Conservation (phyloP, 2,113 vertebrate genomes). For the Chionodraco myersi region DNA sequence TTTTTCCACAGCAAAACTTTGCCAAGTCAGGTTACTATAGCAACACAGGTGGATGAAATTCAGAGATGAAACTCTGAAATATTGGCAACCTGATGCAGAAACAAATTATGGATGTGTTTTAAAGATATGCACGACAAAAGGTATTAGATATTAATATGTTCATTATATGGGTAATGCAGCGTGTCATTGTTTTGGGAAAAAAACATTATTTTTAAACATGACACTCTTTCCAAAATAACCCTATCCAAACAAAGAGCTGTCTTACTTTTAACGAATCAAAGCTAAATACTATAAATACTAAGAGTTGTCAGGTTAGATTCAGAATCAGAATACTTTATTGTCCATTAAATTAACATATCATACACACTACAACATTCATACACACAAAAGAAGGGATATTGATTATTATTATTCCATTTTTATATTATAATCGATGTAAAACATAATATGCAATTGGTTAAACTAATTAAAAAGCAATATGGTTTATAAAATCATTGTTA, state of each 20-base stretch:
- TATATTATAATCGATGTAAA: not conserved
- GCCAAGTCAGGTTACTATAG: constrained; percentile 48
- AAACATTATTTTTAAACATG: not conserved
- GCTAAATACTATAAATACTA: too few relatives aligned
- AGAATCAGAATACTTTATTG: too few relatives aligned
- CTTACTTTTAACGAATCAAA: not conserved
- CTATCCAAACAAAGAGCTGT: not conserved
- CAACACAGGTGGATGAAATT: constrained; percentile 47
- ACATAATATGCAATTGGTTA: not conserved
- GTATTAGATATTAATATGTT: not conserved
- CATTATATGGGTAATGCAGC: not conserved
- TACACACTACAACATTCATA: too few relatives aligned
- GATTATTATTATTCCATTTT: too few relatives aligned
- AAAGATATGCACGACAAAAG: not conserved
- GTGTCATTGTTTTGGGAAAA: not conserved
- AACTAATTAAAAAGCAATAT: not conserved
- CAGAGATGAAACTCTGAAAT: constrained; percentile 1
- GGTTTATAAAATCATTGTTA: not conserved
- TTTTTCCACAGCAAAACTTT: constrained; percentile 37
- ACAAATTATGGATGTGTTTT: not conserved
- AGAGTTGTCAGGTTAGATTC: too few relatives aligned
- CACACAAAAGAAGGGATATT: too few relatives aligned
- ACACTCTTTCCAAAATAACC: not conserved
- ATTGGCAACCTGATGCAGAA: constrained; percentile 10
- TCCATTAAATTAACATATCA: too few relatives aligned